Percentiles rank a stretch among this genome's conserved stretches.
phyloP scores from a whole-genome alignment of 2,113 vertebrate species.

The Trinectes maculatus region DNA sequence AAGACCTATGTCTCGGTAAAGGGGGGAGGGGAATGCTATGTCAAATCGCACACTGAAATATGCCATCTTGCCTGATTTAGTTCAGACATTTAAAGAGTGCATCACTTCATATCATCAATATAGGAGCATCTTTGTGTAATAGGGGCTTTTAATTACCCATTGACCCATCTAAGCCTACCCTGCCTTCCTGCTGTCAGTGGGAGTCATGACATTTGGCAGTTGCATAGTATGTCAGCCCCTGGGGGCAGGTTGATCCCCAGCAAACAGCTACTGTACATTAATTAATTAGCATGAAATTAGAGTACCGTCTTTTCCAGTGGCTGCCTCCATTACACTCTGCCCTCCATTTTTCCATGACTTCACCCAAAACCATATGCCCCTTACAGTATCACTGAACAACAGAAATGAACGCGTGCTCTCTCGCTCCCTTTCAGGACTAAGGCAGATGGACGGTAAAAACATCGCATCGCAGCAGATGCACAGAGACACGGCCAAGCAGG shows the following conservation, averaged over 20 bases:
- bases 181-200: conserved; percentile 45
- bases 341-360: conserved; percentile 51
- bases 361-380: conserved; percentile 12
- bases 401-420: neutral
- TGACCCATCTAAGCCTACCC: conserved; percentile 36
- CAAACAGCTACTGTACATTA: conserved; percentile 60
- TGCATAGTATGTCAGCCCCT: conserved; percentile 49
- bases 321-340: conserved; percentile 47
- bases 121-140: neutral
- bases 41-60: no score
- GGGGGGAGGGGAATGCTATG: no score
- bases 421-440: neutral
- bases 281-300: conserved; percentile 72
- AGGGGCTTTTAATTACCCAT: conserved; percentile 41
- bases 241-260: conserved; percentile 45
- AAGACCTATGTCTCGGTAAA: conserved; percentile 37
- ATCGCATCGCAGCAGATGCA: conserved; percentile 9
- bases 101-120: neutral
- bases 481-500: neutral
- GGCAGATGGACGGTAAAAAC: conserved; percentile 13
- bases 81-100: neutral
- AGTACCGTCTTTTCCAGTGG: conserved; percentile 50
- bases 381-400: conserved; percentile 1
- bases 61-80: neutral
- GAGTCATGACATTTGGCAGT: conserved; percentile 72